Percentiles rank a stretch among this genome's conserved stretches.
These are phyloP conservation scores for Tachypleus tridentatus DNA, from an alignment of 1,140 invertebrate species.

Conservation along the genomic window DNA sequence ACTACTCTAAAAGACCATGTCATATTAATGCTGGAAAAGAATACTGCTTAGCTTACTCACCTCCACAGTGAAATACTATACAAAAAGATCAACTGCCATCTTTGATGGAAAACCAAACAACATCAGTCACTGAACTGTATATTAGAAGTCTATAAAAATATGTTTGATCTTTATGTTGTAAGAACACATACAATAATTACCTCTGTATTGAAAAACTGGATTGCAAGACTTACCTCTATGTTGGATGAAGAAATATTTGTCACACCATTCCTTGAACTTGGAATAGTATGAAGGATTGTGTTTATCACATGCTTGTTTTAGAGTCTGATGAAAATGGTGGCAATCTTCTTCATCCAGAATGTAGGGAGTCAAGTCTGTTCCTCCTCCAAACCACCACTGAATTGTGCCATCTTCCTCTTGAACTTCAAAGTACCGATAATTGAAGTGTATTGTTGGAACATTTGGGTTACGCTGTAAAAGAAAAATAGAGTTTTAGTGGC, in stretches of 20 bases:
- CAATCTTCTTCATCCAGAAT: conserved; percentile 77
- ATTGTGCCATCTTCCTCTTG: conserved; percentile 53
- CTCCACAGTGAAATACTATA: too few species aligned
- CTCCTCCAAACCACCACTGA: conserved; percentile 89
- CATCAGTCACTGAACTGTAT: too few species aligned
- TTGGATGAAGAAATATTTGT: conserved; percentile 81
- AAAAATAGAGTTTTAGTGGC: neutral
- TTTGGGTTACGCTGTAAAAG: conserved; percentile 62
- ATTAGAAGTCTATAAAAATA: neutral
- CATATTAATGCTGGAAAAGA: too few species aligned
- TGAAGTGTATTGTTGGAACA: conserved; percentile 95
- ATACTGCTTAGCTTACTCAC: too few species aligned
- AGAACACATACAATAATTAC: neutral
- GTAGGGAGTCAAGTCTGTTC: conserved; percentile 92
- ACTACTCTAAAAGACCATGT: too few species aligned
- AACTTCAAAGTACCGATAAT: conserved; percentile 95
- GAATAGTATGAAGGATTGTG: conserved; percentile 68
- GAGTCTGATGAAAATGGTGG: conserved; percentile 67
- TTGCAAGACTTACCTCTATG: conserved; percentile 50
- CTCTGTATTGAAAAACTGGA: neutral
- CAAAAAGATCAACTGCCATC: too few species aligned
- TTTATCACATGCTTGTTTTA: conserved; percentile 81
- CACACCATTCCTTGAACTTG: conserved; percentile 93
- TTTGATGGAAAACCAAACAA: too few species aligned
- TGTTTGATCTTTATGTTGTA: neutral